Evolutionary conservation across 2,797 vertebrate genomes (phyloP).

Genomic region (Coilia nasus): DNA sequence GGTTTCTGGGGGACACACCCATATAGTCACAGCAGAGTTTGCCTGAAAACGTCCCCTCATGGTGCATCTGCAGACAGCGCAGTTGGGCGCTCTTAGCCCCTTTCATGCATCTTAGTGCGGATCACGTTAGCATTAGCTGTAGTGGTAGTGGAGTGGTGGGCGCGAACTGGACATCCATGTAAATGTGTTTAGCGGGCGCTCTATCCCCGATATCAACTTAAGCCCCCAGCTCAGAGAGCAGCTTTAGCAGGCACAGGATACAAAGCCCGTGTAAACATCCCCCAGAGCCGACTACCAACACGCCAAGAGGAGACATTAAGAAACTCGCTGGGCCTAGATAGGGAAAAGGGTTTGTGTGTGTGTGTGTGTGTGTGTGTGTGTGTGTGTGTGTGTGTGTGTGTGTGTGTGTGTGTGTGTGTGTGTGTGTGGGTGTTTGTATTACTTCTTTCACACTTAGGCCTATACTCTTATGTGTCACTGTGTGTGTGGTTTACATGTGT

Average conservation of each 20-base stretch:
- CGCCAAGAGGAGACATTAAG: slow-evolving; percentile 18
- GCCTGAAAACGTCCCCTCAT: too few relatives aligned
- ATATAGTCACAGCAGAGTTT: too few relatives aligned
- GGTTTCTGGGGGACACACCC: too few relatives aligned
- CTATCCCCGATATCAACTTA: slow-evolving; percentile 70
- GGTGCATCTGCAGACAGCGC: too few relatives aligned
- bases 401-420: too few relatives aligned
- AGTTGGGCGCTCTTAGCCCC: too few relatives aligned
- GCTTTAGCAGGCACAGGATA: slow-evolving; percentile 72
- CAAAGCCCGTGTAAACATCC: slow-evolving; percentile 76
- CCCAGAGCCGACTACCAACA: slow-evolving; percentile 8
- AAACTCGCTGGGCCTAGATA: neutral
- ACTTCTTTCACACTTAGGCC: neutral
- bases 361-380: neutral
- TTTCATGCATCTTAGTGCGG: slow-evolving; percentile 6
- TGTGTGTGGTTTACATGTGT: neutral
- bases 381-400: too few relatives aligned
- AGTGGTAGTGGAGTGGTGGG: neutral
- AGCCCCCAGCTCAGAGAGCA: slow-evolving; percentile 77
- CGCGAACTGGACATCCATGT: slow-evolving; percentile 51
- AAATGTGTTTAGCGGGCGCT: slow-evolving; percentile 65
- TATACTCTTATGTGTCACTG: neutral
- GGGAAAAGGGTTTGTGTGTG: neutral
- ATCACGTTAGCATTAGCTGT: neutral
- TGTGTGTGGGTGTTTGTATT: neutral